These are phyloP conservation scores for Drosophila antonietae DNA, from an alignment of 2,888 invertebrate species.

Conservation along the genomic window DNA sequence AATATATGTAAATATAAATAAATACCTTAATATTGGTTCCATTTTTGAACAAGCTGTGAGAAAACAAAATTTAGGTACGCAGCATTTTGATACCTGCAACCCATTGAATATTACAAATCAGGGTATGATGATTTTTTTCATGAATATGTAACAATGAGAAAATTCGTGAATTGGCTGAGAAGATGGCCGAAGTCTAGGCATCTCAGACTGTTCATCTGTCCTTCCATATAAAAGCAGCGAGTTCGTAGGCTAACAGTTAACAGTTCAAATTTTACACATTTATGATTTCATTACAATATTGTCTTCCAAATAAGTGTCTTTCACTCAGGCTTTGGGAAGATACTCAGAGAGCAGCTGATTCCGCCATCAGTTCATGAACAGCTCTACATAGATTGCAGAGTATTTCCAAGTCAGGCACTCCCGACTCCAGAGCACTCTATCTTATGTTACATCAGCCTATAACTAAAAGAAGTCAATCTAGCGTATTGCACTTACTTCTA, in stretches of 20 bases:
- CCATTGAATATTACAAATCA: neutral
- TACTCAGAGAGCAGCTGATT: too few species aligned
- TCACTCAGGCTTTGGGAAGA: too few species aligned
- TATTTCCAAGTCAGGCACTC: neutral
- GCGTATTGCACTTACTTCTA: neutral
- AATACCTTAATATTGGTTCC: neutral
- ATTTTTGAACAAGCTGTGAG: neutral
- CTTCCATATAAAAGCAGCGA: neutral
- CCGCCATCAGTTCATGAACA: too few species aligned
- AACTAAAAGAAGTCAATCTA: neutral
- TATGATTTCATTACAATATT: too few species aligned
- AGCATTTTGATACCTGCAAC: neutral
- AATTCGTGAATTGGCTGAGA: neutral
- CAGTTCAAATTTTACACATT: neutral
- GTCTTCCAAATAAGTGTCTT: too few species aligned
- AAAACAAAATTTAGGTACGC: neutral
- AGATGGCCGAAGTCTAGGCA: neutral
- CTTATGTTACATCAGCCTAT: neutral
- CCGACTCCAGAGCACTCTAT: neutral
- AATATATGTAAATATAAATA: neutral
- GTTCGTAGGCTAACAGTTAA: neutral
- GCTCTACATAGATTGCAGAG: neutral
- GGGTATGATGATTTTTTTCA: neutral
- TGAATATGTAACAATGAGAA: neutral
- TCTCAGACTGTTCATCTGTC: neutral